Base-by-base conservation (phyloP, 2,888 invertebrate genomes). In the Polylopha cassiicola region DNA sequence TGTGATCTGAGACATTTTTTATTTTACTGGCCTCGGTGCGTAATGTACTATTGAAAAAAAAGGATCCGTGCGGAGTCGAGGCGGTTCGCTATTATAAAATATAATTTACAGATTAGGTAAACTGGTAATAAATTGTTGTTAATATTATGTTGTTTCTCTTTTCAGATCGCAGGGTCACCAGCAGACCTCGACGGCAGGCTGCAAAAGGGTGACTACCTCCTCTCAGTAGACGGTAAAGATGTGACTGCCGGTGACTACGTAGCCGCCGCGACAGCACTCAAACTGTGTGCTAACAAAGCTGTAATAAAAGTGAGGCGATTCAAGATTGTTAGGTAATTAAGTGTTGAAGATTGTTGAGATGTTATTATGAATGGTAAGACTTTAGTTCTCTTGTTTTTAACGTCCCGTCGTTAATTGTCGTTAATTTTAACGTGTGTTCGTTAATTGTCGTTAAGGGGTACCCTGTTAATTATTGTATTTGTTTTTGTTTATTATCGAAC, bases 151-250 rank as follows among this genome's bases (percentile, higher is more conserved):
- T 46, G 24, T 8, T 15, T 45, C 15, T n/a, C 4, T 1, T 53
- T 54, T 3, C 73, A 97, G 97, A 87, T 95, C 9, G 89, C 93
- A 37, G 98, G 97, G 2, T 94, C 98, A 13, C 91, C 92, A 18
- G 97, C 97, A 0, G 91, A 92, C 47, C 79, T 92, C 18, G 97
- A 98, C 70, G 96, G 94, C 3, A 91, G 95, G 39, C 88, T 99
- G 47, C 93, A 95, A 79, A 93, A 93, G 60, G 98, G 99, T 10
- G 99, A 99, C 77, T 90, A 95, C 60, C 90, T 99, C 31, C 84
- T 95, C 4, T 88, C 95, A 17, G 94, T 99, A 7, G 97, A 98
- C 70, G 95, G 94, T 2, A 92, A 95, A 58, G 94, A 95, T 51
- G 76, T 96, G 36, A 90, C 91, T 46, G 86, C 88, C 23, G 88